Evolutionary conservation across 2,113 vertebrate species (phyloP), one percentile per base, ranked within the genome.

Genomic region (Galemys pyrenaicus): DNA sequence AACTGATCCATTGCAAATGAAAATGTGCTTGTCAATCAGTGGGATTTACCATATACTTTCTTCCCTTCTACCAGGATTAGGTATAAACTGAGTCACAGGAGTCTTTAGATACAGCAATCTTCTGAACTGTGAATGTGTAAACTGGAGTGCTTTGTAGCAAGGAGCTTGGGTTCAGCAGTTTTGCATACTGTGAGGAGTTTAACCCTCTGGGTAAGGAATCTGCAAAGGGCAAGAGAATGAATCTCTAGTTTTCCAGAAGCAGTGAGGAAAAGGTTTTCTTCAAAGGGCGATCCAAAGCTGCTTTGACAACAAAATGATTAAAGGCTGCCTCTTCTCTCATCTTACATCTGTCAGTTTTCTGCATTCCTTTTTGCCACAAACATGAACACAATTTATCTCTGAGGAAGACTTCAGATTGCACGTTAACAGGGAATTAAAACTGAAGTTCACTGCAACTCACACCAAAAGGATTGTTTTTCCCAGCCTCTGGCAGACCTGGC

Each of bases 231-330:
- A 62, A 78, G 49, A 4, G 12, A 89, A 10, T 0, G 60, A 35
- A 67, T 84, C 82, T 96, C 84, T 83, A 35, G 0, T 93, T 95
- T 97, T 95, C 90, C 89, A 91, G 92, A 91, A 89, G 89, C 96
- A 91, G 96, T 56, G 67, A 86, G 85, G 87, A 90, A 97, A 96
- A 90, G 41, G 20, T 87, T 90, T 37, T 97, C 97, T 98, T 98
- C 96, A 98, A 98, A 98, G 97, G 85, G 89, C 35, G 85, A 93
- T 97, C 96, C 97, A 94, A 96, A 97, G 95, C 93, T 86, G 85
- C 97, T 98, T 98, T 97, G 97, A 98, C 97, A 98, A 96, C 95
- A 97, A 94, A 96, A 97, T 98, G 98, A 98, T 98, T 97, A 98
- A 98, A 98, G 96, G 95, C 96, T 97, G 95, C 79, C 92, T 95